A percentile compares a stretch with the other conserved stretches of the same genome.
Evolutionary conservation across 2,888 invertebrate species (phyloP).

Genomic region (Syrista parreyssii): DNA sequence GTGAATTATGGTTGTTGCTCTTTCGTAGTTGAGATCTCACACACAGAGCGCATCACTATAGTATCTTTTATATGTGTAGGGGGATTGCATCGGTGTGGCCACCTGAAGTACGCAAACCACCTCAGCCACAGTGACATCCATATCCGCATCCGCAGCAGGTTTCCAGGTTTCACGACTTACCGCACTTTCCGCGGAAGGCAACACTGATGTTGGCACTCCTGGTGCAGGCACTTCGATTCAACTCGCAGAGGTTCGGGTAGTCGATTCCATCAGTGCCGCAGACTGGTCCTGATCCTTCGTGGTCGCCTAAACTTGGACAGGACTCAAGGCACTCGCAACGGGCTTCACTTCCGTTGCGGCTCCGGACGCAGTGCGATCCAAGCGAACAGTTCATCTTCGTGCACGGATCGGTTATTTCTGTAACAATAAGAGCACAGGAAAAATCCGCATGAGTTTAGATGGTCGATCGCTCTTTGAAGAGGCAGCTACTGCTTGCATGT

Average conservation of each 20-base stretch:
- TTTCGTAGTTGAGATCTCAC: no score
- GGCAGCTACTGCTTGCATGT: no score
- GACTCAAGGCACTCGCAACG: slow-evolving; percentile 83
- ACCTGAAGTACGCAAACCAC: no score
- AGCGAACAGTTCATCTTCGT: slow-evolving; percentile 69
- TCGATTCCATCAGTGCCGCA: slow-evolving; percentile 88
- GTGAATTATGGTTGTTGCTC: no score
- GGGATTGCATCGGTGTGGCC: no score
- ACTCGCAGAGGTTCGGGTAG: slow-evolving; percentile 87
- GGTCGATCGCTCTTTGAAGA: no score
- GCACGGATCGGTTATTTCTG: slow-evolving; percentile 71
- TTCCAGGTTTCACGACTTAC: slow-evolving; percentile 70
- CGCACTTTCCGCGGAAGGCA: slow-evolving; percentile 88
- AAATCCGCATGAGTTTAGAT: no score
- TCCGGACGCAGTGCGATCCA: slow-evolving; percentile 71
- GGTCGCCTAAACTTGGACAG: slow-evolving; percentile 87
- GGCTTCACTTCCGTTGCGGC: slow-evolving; percentile 76
- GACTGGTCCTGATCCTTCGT: slow-evolving; percentile 81
- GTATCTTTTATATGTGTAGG: no score
- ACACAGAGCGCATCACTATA: no score
- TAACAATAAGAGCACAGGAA: slow-evolving; percentile 34
- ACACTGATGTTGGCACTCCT: slow-evolving; percentile 80
- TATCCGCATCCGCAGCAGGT: no score
- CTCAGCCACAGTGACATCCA: no score
- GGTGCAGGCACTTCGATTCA: slow-evolving; percentile 83